phyloP scores from a whole-genome alignment of 2,113 vertebrate genomes.

The Tychaedon coryphoeus region DNA sequence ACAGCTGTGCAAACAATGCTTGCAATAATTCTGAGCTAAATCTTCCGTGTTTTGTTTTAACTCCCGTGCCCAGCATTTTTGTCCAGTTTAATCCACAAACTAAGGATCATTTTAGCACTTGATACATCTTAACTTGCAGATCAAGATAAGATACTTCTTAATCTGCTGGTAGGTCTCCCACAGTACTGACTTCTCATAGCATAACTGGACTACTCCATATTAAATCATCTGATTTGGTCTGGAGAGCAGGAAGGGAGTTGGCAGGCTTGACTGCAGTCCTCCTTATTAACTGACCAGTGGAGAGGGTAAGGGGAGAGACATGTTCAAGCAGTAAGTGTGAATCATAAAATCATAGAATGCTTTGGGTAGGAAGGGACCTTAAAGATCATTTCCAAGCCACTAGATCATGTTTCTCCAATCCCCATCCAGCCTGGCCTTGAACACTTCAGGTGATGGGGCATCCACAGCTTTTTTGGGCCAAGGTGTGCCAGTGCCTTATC shows the following conservation, averaged over 20 bases:
- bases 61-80: neutral
- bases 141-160: neutral
- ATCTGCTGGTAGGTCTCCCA: neutral
- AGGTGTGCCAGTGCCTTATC: neutral
- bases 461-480: neutral
- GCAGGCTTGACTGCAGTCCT: neutral
- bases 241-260: neutral
- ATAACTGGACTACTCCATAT: neutral
- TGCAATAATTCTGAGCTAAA: neutral
- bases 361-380: neutral
- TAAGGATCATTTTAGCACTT: neutral
- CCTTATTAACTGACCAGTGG: neutral
- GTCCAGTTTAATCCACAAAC: neutral
- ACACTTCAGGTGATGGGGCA: neutral
- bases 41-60: neutral
- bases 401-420: neutral
- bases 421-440: neutral
- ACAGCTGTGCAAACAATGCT: neutral
- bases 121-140: neutral
- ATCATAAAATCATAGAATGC: neutral
- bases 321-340: neutral
- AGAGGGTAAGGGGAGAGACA: rapidly evolving
- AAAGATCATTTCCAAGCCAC: neutral
- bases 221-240: neutral
- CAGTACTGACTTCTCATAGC: neutral